These are phyloP conservation scores for Neelides folsomi DNA, from an alignment of 2,888 invertebrate genomes.

Conservation along the genomic window DNA sequence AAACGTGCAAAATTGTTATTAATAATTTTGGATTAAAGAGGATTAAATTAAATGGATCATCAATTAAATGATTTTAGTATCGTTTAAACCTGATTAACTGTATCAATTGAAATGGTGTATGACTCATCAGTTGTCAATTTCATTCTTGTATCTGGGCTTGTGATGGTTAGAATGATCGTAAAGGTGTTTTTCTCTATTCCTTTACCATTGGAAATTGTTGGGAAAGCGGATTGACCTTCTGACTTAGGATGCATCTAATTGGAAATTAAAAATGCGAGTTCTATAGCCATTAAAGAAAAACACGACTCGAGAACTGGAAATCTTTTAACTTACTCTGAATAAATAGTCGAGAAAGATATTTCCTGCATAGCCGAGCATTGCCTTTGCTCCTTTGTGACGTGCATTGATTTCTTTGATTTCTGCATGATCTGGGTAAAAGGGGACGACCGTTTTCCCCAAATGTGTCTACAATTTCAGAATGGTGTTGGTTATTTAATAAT, in stretches of 20 bases:
- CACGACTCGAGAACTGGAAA: too few species aligned
- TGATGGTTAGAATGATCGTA: constrained; percentile 23
- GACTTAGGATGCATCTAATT: constrained; percentile 31
- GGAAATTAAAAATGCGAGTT: too few species aligned
- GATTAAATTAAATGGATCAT: too few species aligned
- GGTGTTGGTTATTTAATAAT: too few species aligned
- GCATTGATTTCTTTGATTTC: constrained; percentile 27
- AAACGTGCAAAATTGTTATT: too few species aligned
- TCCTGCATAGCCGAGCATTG: constrained; percentile 32
- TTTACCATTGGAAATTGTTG: constrained; percentile 15
- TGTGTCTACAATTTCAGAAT: constrained; percentile 20
- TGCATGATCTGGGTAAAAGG: constrained; percentile 31
- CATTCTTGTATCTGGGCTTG: constrained; percentile 23
- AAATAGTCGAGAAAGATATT: constrained; percentile 31
- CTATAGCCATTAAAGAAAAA: too few species aligned
- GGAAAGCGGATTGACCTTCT: constrained; percentile 23
- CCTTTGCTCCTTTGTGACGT: constrained; percentile 27
- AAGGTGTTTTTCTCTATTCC: constrained; percentile 26
- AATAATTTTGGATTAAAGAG: too few species aligned
- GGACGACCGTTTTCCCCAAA: constrained; percentile 14
- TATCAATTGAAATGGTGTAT: constrained; percentile 23
- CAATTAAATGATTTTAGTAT: too few species aligned
- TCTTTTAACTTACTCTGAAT: constrained; percentile 30
- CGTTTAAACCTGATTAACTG: neutral
- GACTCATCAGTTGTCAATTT: constrained; percentile 28